Base-by-base conservation (phyloP, 2,113 vertebrate genomes). In the Leucopsar rothschildi region DNA sequence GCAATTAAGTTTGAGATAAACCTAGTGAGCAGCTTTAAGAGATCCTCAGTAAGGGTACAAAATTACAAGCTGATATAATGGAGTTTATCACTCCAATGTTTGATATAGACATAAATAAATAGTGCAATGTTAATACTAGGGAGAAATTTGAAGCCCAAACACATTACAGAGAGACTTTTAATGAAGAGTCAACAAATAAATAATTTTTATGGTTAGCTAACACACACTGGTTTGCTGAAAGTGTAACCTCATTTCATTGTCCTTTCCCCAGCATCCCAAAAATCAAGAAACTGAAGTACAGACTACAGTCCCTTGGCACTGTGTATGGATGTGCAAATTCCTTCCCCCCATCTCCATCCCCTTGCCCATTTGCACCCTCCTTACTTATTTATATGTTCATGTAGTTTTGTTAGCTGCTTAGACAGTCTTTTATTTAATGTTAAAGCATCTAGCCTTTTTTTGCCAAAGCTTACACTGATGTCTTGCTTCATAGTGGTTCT, bases 341-440 rank as follows among this genome's bases (percentile, higher is more conserved):
- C 93, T 97, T 96, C 96, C 90, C 95, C 96, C 94, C 96, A 97
- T 92, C 93, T 95, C 96, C 95, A 97, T 96, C 95, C 95, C 95
- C 94, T 93, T 92, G 59, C 93, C 92, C 94, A 77, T 94, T 81
- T 92, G 94, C 93, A 94, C 94, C 92, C 95, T 95, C 92, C 94
- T 94, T 92, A 95, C 71, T 95, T 83, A 72, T 85, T 82, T 59
- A 57, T 45, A 76, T 17, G 23, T 81, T 85, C 18, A 21, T 23
- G 29, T 87, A 39, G 44, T 52, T 96, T 93, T 79, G 61, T 78
- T 68, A 82, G 57, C 53, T 91, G 22, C 82, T 92, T 81, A 73
- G 56, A 81, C 10, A 71, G 31, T 28, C 28, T 76, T 75, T 85
- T 61, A 85, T 82, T 88, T 76, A 69, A 60, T 21, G 5, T 84